Evolutionary conservation across 2,888 invertebrate species (phyloP).

Genomic region (Barypeithes pellucidus): DNA sequence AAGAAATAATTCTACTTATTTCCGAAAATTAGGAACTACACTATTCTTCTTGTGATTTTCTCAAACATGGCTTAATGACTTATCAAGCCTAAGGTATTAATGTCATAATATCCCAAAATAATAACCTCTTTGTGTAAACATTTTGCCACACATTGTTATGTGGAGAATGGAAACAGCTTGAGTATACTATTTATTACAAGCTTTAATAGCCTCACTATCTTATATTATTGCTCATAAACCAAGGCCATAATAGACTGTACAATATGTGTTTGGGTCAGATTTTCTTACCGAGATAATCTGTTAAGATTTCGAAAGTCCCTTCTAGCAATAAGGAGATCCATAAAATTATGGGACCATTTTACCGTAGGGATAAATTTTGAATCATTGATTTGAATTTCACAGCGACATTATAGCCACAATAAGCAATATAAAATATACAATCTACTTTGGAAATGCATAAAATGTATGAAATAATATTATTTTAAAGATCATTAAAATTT

Average conservation of each 20-base stretch:
- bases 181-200: conserved; percentile 9
- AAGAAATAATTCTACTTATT: too few species aligned
- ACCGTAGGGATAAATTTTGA: neutral
- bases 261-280: conserved; percentile 2
- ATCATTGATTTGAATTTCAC: too few species aligned
- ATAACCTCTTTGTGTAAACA: neutral
- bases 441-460: too few species aligned
- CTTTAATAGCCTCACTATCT: neutral
- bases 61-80: too few species aligned
- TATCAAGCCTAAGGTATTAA: too few species aligned
- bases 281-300: conserved; percentile 15
- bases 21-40: too few species aligned
- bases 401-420: too few species aligned
- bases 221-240: conserved; percentile 25
- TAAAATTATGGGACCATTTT: neutral
- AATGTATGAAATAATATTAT: too few species aligned
- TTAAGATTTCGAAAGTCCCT: conserved; percentile 10
- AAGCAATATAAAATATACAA: too few species aligned
- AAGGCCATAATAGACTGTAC: conserved; percentile 8
- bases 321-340: neutral
- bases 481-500: too few species aligned
- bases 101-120: too few species aligned
- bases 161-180: conserved; percentile 1
- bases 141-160: neutral
- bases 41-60: too few species aligned